A percentile compares a stretch with the other conserved stretches of the same genome.
Evolutionary conservation across 2,888 invertebrate species (phyloP).

Genomic region (Colletes collaris): DNA sequence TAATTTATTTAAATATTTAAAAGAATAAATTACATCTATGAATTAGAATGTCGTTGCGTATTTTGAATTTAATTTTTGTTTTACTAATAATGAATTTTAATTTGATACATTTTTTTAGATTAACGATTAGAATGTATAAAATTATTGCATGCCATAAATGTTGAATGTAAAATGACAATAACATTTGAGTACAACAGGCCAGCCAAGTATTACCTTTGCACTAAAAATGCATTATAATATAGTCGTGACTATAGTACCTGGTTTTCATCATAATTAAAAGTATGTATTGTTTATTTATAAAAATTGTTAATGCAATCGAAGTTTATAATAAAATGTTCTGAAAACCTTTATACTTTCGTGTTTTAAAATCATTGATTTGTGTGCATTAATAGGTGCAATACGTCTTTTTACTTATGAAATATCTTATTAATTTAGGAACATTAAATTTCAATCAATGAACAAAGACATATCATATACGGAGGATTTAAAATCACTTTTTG

Average conservation of each 20-base stretch:
- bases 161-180: slow-evolving; percentile 39
- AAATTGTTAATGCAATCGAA: slow-evolving; percentile 45
- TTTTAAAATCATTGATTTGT: not conserved
- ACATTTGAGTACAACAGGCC: slow-evolving; percentile 21
- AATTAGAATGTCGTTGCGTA: not conserved
- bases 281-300: slow-evolving; percentile 59
- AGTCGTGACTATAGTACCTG: slow-evolving; percentile 40
- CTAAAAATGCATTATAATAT: slow-evolving; percentile 19
- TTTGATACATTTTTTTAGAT: slow-evolving; percentile 6
- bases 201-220: slow-evolving; percentile 31
- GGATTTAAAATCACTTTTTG: slow-evolving; percentile 48
- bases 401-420: not conserved
- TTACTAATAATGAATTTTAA: slow-evolving; percentile 16
- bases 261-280: slow-evolving; percentile 37
- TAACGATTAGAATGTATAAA: not conserved
- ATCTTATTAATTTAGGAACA: not conserved
- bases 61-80: slow-evolving; percentile 28
- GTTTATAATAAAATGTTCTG: slow-evolving; percentile 58
- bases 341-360: slow-evolving; percentile 8
- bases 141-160: slow-evolving; percentile 23
- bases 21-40: not conserved
- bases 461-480: not conserved
- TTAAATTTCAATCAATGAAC: not conserved
- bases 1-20: slow-evolving; percentile 37
- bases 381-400: not conserved